Conservation (phyloP, 2,888 invertebrate species). For the Euproctis similis region DNA sequence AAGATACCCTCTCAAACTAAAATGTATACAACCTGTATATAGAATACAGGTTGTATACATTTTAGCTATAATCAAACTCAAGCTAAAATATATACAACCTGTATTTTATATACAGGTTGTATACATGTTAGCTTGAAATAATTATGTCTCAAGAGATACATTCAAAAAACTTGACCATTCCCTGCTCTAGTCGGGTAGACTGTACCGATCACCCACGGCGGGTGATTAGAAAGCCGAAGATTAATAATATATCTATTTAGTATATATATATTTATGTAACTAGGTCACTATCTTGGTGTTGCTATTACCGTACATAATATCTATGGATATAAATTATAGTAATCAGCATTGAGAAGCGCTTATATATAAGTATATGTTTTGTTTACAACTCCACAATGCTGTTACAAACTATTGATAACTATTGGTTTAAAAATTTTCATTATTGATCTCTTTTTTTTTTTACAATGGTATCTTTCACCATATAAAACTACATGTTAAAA, state of each 20-base stretch:
- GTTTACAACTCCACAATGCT: constrained; percentile 42
- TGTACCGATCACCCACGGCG: constrained; percentile 43
- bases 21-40: neutral
- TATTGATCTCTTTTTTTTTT: constrained; percentile 47
- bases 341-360: constrained; percentile 42
- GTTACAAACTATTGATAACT: constrained; percentile 63
- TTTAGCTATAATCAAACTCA: too few relatives aligned
- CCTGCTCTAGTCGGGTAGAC: too few relatives aligned
- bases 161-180: too few relatives aligned
- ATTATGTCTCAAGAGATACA: too few relatives aligned
- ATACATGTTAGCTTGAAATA: too few relatives aligned
- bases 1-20: too few relatives aligned
- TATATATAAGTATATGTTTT: constrained; percentile 24
- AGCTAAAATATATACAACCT: too few relatives aligned
- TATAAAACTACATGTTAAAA: constrained; percentile 58
- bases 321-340: constrained; percentile 53
- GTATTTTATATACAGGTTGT: too few relatives aligned
- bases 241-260: constrained; percentile 45
- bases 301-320: constrained; percentile 65
- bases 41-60: constrained; percentile 34
- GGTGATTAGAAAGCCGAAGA: constrained; percentile 36
- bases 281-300: constrained; percentile 72
- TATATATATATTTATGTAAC: constrained; percentile 58
- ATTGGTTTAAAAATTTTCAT: constrained; percentile 46
- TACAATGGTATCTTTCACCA: constrained; percentile 58